These are phyloP conservation scores for Melinaea menophilus DNA, from an alignment of 2,888 invertebrate genomes.

Conservation along the genomic window DNA sequence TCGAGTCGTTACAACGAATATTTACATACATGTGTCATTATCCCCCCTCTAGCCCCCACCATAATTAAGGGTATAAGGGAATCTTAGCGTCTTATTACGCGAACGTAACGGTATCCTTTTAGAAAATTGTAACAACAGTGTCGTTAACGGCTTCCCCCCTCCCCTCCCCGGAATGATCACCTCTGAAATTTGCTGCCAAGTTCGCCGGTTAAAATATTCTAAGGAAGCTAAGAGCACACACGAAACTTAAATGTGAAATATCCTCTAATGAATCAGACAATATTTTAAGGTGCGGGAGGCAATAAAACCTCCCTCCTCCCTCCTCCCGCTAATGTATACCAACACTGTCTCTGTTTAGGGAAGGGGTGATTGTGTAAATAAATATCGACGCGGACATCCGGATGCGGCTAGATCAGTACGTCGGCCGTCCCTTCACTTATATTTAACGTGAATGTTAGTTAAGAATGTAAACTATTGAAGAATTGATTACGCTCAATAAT, in stretches of 20 bases:
- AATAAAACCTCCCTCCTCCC: conserved; percentile 72
- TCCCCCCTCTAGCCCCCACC: conserved; percentile 53
- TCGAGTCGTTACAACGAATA: conserved; percentile 71
- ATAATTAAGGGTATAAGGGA: conserved; percentile 78
- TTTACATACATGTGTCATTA: conserved; percentile 79
- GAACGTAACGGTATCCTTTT: conserved; percentile 76
- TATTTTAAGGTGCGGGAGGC: conserved; percentile 75
- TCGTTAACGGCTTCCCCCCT: conserved; percentile 60
- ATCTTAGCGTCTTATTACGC: conserved; percentile 78
- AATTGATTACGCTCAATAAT: conserved; percentile 6
- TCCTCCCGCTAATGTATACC: conserved; percentile 71
- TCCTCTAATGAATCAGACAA: conserved; percentile 78
- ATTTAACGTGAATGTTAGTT: background rate
- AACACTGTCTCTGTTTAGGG: conserved; percentile 69
- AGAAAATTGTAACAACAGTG: conserved; percentile 74
- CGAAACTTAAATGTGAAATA: conserved; percentile 76
- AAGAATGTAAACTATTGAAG: background rate
- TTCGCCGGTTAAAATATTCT: conserved; percentile 54
- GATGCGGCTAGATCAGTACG: conserved; percentile 32
- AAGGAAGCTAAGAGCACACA: conserved; percentile 62
- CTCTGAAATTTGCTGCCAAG: conserved; percentile 59
- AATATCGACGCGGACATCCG: conserved; percentile 67
- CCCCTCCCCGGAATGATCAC: conserved; percentile 56
- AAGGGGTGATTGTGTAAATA: conserved; percentile 66
- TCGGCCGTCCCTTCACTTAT: background rate